A percentile compares a stretch with the other conserved stretches of the same genome.
These are phyloP conservation scores for Pachyramphus minor DNA, from an alignment of 2,113 vertebrate species.

Conservation along the genomic window DNA sequence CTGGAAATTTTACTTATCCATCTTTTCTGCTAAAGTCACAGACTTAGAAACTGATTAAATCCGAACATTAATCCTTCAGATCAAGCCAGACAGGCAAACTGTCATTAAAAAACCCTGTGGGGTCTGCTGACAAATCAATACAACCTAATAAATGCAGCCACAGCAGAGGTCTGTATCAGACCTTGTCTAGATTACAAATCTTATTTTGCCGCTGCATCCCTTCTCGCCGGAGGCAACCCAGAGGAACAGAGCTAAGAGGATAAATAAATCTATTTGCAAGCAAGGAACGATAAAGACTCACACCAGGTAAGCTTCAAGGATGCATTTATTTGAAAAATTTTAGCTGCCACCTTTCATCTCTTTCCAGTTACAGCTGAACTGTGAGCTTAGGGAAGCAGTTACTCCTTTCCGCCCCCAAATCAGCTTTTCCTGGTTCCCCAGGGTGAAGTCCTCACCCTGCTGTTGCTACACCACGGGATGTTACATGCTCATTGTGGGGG, in stretches of 20 bases:
- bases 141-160: neutral
- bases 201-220: neutral
- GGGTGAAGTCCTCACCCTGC: neutral
- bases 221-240: neutral
- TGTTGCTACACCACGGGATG: accelerated
- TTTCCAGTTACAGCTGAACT: neutral
- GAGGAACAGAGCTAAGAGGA: neutral
- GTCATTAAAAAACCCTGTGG: neutral
- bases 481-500: accelerated
- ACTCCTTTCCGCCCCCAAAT: neutral
- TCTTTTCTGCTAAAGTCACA: neutral
- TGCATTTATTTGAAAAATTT: neutral
- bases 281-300: neutral
- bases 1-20: neutral
- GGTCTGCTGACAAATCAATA: neutral
- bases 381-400: too few species aligned
- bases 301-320: neutral
- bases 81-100: neutral
- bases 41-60: neutral
- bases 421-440: neutral
- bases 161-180: neutral
- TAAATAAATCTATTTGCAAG: neutral
- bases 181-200: neutral
- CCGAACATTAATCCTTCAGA: neutral
- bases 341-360: neutral